Conservation (phyloP, 2,888 invertebrate species). For the Aproaerema taeniolella region DNA sequence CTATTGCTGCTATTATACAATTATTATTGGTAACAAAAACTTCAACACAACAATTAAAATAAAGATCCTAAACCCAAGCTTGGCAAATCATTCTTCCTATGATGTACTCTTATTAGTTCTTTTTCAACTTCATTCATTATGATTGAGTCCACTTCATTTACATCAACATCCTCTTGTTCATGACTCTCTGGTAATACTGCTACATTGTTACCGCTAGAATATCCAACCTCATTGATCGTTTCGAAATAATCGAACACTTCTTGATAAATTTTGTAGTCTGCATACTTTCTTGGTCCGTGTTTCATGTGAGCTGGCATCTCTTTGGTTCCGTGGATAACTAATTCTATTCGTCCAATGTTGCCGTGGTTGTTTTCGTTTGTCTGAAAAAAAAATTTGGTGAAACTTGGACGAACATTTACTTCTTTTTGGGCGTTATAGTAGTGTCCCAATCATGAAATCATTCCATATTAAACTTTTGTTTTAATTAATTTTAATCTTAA, state of each 20-base stretch:
- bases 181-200: slow-evolving; percentile 35
- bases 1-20: no score
- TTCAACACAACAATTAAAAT: no score
- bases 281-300: slow-evolving; percentile 72
- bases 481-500: no score
- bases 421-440: no score
- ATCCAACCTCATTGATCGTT: slow-evolving; percentile 25
- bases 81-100: slow-evolving; percentile 28
- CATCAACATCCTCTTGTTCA: slow-evolving; percentile 26
- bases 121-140: slow-evolving; percentile 47
- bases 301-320: slow-evolving; percentile 80
- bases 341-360: slow-evolving; percentile 70
- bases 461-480: no score
- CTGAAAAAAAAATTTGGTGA: slow-evolving; percentile 26
- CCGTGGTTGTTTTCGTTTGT: slow-evolving; percentile 73
- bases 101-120: slow-evolving; percentile 53
- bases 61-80: not conserved
- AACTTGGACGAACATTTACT: no score
- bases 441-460: no score
- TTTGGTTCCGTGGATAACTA: slow-evolving; percentile 85
- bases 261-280: slow-evolving; percentile 60
- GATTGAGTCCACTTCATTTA: slow-evolving; percentile 34
- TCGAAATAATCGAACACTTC: slow-evolving; percentile 32
- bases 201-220: slow-evolving; percentile 28
- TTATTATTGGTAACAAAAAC: no score